Base-by-base conservation (phyloP, 2,113 vertebrate species). In the Hirundichthys speculiger region DNA sequence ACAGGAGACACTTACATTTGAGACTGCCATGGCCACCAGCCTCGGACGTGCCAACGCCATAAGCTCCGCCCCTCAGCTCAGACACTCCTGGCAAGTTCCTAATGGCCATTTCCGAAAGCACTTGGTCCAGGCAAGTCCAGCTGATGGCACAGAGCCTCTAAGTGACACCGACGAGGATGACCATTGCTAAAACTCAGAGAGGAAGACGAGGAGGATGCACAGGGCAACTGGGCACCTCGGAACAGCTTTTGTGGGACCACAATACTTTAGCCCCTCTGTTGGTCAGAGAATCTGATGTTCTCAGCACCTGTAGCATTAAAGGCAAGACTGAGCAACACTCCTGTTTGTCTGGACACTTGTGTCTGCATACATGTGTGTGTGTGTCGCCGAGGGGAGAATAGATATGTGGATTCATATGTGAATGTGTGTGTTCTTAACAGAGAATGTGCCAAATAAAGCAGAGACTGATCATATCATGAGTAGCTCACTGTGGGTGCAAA, bases 121-220 rank as follows among this genome's bases (percentile, higher is more conserved):
- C 77, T 90, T 94, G 1, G 89, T 90, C 8, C 93, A 94, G 3
- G 90, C 93, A 1, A 65, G 91, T 76, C 89, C 94, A 47, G 89
- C 91, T 5, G 90, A 93, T 18, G 91, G 93, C 83, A 90, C 93
- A 15, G 95, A 98, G 72, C 93, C 95, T 63, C 91, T 95, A 42
- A 98, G 95, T 51, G 96, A 99, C 89, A 97, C 96, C 2, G 97
- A 99, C 54, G 96, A 98, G 83, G 96, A 99, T 0, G 96, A 98
- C 87, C 94, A 93, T 76, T 99, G 97, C 94, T 99, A 95, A 92
- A 93, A 71, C 77, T 0, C 15, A 30, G 49, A 73, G 38, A 62
- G n/a, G n/a, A n/a, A n/a, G n/a, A 64, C 0, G 22, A 55, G 47
- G 64, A 43, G 25, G 55, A 73, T 21, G 64, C 65, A 52, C 22